A percentile compares a stretch with the other conserved stretches of the same genome.
phyloP scores from a whole-genome alignment of 2,113 vertebrate species.

The Stegastes partitus region DNA sequence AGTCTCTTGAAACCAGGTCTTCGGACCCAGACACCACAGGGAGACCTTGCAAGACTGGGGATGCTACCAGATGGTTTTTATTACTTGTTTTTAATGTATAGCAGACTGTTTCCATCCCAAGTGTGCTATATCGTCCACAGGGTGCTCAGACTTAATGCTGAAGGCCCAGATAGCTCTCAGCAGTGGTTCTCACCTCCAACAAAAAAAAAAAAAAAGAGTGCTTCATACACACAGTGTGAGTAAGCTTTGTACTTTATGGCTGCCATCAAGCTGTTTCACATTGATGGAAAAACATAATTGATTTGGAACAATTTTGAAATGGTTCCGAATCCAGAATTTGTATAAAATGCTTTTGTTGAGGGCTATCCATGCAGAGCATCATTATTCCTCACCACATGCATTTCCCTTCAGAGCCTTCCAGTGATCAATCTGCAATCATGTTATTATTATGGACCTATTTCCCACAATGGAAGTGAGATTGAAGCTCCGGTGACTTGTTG shows the following conservation, averaged over 20 bases:
- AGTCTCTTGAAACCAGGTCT: slow-evolving; percentile 23
- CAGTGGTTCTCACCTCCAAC: slow-evolving; percentile 57
- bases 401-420: slow-evolving; percentile 67
- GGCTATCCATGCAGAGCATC: slow-evolving; percentile 43
- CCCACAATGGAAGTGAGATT: slow-evolving; percentile 85
- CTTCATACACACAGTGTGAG: slow-evolving; percentile 32
- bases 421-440: slow-evolving; percentile 83
- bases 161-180: slow-evolving; percentile 59
- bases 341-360: slow-evolving; percentile 65
- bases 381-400: slow-evolving; percentile 75
- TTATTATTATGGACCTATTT: slow-evolving; percentile 89
- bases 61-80: slow-evolving; percentile 66
- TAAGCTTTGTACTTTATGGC: slow-evolving; percentile 22
- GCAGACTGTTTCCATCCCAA: slow-evolving; percentile 56
- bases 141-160: slow-evolving; percentile 53
- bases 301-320: slow-evolving; percentile 61
- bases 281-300: slow-evolving; percentile 68
- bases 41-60: slow-evolving; percentile 27
- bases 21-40: slow-evolving; percentile 37
- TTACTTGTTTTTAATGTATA: slow-evolving; percentile 63
- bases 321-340: slow-evolving; percentile 49
- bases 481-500: slow-evolving; percentile 82
- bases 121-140: slow-evolving; percentile 37
- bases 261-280: slow-evolving; percentile 44
- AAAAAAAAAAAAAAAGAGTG: slow-evolving; percentile 28